A percentile compares a stretch with the other conserved stretches of the same genome.
These are phyloP conservation scores for Folsomia manolachei DNA, from an alignment of 2,888 invertebrate species.

Conservation along the genomic window DNA sequence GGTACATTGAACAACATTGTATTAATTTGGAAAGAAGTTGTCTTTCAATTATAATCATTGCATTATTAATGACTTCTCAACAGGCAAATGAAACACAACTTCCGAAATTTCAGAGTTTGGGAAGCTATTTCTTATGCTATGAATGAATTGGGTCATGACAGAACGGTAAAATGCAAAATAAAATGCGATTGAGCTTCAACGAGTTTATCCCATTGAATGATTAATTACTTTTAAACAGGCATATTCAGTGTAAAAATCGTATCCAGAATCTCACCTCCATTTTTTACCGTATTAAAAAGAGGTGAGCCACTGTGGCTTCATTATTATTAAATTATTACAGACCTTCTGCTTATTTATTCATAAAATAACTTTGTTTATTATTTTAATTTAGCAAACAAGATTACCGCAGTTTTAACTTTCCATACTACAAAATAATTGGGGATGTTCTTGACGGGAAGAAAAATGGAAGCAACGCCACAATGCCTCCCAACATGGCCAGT, in stretches of 20 bases:
- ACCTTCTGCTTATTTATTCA: too few species aligned
- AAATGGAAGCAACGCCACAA: constrained; percentile 42
- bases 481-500: constrained; percentile 40
- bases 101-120: constrained; percentile 50
- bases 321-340: too few species aligned
- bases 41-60: too few species aligned
- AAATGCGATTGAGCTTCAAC: too few species aligned
- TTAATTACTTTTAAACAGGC: too few species aligned
- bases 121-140: constrained; percentile 50
- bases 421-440: constrained; percentile 50
- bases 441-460: constrained; percentile 51
- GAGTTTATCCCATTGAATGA: too few species aligned
- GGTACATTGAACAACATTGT: too few species aligned
- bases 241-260: constrained; percentile 50
- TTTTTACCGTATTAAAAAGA: constrained; percentile 50
- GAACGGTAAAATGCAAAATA: too few species aligned
- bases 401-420: constrained; percentile 50
- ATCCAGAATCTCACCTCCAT: constrained; percentile 51
- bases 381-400: constrained; percentile 50
- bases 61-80: not conserved
- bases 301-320: too few species aligned
- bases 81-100: constrained; percentile 48
- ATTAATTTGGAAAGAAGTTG: too few species aligned
- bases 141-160: constrained; percentile 49
- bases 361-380: too few species aligned